Evolutionary conservation across 2,888 invertebrate genomes (phyloP), one percentile per base, ranked within the genome.

Genomic region (Siphlonurus alternatus): DNA sequence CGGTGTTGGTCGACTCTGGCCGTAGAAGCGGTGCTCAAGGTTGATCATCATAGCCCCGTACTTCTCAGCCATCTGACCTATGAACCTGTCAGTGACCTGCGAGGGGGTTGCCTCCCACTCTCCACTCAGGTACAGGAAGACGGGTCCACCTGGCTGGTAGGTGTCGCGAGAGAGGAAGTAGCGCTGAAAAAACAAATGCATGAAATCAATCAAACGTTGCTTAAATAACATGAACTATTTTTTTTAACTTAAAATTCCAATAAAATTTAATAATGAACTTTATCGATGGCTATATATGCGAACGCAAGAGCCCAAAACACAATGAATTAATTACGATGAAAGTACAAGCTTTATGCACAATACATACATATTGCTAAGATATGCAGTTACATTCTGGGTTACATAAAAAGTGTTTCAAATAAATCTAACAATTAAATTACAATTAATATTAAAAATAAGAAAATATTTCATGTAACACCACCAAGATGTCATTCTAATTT

Each of bases 101-200:
- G 77, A 77, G n/a, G 74, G 71, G n/a, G 7, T 5, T 7, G 56
- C 56, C n/a, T 56, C 56, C 1, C 78, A 79, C 70, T 81, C 80
- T 20, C 80, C 80, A 20, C 79, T 79, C 64, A 80, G 76, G 76
- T 78, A 77, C 53, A 80, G 68, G 70, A 81, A 80, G n/a, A 77
- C 74, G 1, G 80, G 79, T 7, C 79, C 79, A n/a, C 76, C 77
- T 7, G 72, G 70, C 66, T 73, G 73, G 71, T 75, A 77, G 69
- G 73, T 77, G 20, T 73, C 70, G 63, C 72, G 73, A 70, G 78
- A 79, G 38, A 75, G 73, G 70, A 74, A 79, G 68, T 76, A 80
- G 66, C 77, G 71, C 77, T 79, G 70, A 60, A 63, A 64, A n/a
- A n/a, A n/a, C n/a, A n/a, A n/a, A n/a, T n/a, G 10, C 18, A 53